A percentile compares a stretch with the other conserved stretches of the same genome.
Evolutionary conservation across 2,113 vertebrate species (phyloP).

Genomic region (Oncorhynchus mykiss): DNA sequence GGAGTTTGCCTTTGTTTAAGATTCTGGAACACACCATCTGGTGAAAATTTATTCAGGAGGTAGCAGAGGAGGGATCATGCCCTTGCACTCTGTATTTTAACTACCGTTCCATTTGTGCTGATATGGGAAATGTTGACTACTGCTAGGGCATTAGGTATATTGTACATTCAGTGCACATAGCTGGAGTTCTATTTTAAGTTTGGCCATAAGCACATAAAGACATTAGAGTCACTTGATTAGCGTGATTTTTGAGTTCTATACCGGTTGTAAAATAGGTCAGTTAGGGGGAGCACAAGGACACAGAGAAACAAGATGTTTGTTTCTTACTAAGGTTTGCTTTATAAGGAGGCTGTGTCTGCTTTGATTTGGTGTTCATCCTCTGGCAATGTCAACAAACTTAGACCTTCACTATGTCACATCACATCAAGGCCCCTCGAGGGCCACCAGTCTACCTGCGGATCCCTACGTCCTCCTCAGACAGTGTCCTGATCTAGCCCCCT

Average conservation of each 20-base stretch:
- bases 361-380: constrained; percentile 29
- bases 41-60: too few species aligned
- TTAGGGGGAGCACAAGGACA: too few species aligned
- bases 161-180: too few species aligned
- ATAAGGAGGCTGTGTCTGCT: constrained; percentile 40
- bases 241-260: too few species aligned
- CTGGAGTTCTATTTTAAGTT: too few species aligned
- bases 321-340: background rate
- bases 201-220: too few species aligned
- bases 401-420: constrained; percentile 53
- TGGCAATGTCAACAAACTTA: constrained; percentile 48
- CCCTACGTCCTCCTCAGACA: background rate
- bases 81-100: background rate
- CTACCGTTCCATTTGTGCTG: background rate
- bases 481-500: background rate
- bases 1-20: too few species aligned
- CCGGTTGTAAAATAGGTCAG: too few species aligned
- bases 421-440: constrained; percentile 42
- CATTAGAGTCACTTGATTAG: too few species aligned
- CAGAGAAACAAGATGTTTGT: too few species aligned
- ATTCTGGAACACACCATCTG: too few species aligned
- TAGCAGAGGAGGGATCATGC: background rate
- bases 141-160: constrained; percentile 20
- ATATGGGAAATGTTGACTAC: constrained; percentile 3
- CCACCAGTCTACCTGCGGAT: constrained; percentile 25